phyloP scores from a whole-genome alignment of 2,797 vertebrate species.

The Melanotaenia parkinsoni region DNA sequence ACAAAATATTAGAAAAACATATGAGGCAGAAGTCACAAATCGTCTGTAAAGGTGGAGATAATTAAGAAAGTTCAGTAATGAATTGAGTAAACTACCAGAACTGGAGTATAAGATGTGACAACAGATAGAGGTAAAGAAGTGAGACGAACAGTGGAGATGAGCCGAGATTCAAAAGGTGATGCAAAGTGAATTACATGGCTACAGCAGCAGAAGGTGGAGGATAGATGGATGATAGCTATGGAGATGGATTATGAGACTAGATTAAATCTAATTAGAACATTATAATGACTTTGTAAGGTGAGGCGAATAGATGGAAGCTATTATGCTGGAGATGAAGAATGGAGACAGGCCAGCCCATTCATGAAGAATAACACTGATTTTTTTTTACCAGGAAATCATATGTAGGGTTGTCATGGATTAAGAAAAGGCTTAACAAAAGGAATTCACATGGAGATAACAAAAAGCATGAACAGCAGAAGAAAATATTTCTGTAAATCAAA shows the following conservation, averaged over 20 bases:
- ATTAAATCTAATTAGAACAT: conserved; percentile 67
- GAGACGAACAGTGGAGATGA: conserved; percentile 13
- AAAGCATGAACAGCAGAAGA: conserved; percentile 8
- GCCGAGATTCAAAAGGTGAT: conserved; percentile 2
- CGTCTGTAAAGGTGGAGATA: background rate
- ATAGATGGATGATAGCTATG: conserved; percentile 40
- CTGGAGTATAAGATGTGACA: background rate
- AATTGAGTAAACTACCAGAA: background rate
- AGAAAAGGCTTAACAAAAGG: background rate
- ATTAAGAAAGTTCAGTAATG: background rate
- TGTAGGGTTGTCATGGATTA: conserved; percentile 1
- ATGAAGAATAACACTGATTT: conserved; percentile 47
- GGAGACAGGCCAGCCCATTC: conserved; percentile 23
- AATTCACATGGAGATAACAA: background rate
- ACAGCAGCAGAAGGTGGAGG: conserved; percentile 30
- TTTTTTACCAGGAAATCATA: conserved; percentile 20
- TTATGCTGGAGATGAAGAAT: conserved; percentile 49
- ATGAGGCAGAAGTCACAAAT: background rate
- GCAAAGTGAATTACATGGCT: background rate
- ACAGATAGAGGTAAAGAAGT: conserved; percentile 23
- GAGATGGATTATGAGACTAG: conserved; percentile 44
- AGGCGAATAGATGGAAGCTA: conserved; percentile 47
- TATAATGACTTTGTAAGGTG: conserved; percentile 59
- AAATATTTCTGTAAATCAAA: background rate
- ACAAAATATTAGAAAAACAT: background rate